Percentiles rank a stretch among this genome's conserved stretches.
Evolutionary conservation across 2,888 invertebrate genomes (phyloP).

Genomic region (Chloromyia formosa): DNA sequence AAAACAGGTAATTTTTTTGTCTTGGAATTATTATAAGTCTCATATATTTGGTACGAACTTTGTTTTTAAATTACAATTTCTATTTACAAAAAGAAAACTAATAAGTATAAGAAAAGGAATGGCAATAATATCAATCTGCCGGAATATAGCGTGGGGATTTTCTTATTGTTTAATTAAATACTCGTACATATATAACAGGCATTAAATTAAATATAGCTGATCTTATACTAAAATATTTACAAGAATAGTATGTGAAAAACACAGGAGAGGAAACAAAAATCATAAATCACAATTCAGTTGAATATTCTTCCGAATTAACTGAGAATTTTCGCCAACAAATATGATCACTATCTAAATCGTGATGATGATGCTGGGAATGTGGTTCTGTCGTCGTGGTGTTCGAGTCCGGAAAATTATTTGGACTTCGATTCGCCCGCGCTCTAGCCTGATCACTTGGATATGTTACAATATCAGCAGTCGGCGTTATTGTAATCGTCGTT

Average conservation of each 20-base stretch:
- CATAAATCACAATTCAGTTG: conserved; percentile 61
- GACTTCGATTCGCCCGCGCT: conserved; percentile 47
- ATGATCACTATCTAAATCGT: conserved; percentile 60
- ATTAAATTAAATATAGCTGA: conserved; percentile 20
- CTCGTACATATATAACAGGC: not conserved
- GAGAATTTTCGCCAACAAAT: conserved; percentile 67
- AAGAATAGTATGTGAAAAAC: not conserved
- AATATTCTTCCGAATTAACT: conserved; percentile 63
- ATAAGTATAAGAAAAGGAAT: not conserved
- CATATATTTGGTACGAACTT: conserved; percentile 41
- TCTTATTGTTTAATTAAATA: conserved; percentile 1
- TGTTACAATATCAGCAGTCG: conserved; percentile 61
- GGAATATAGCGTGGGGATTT: not conserved
- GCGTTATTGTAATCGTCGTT: conserved; percentile 63
- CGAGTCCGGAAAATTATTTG: conserved; percentile 53
- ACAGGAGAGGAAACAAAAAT: not conserved
- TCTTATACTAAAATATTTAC: conserved; percentile 9
- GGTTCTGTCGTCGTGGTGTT: conserved; percentile 17
- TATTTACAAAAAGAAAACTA: conserved; percentile 26
- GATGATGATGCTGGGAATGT: conserved; percentile 32
- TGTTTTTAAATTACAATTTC: conserved; percentile 33
- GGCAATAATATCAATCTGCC: conserved; percentile 38
- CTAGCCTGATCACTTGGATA: conserved; percentile 50
- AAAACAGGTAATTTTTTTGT: not conserved
- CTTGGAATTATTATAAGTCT: conserved; percentile 19